Percentiles rank a stretch among this genome's conserved stretches.
Evolutionary conservation across 2,797 vertebrate species (phyloP).

Genomic region (Scyliorhinus canicula): DNA sequence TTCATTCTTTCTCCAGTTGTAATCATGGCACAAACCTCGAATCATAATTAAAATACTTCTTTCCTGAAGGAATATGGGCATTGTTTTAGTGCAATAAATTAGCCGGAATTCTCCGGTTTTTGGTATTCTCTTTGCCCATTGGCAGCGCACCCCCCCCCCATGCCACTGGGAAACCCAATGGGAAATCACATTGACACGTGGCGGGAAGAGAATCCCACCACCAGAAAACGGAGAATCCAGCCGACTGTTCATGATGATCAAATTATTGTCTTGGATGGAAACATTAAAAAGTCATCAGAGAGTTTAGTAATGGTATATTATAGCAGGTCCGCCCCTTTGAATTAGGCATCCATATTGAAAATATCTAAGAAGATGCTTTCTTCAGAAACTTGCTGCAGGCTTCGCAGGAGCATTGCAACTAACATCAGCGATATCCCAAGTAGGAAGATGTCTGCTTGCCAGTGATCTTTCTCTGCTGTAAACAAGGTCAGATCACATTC

Average conservation of each 20-base stretch:
- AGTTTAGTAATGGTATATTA: neutral
- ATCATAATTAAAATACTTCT: neutral
- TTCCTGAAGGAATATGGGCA: neutral
- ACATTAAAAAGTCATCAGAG: no score
- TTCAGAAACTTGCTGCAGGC: conserved; percentile 11
- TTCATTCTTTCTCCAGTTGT: neutral
- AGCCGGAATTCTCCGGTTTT: no score
- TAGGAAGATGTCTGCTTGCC: neutral
- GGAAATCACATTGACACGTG: no score
- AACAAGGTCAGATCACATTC: conserved; percentile 22
- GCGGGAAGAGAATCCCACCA: no score
- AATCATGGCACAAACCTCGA: neutral
- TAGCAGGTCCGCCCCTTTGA: neutral
- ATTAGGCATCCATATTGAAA: neutral
- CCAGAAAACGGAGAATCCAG: no score
- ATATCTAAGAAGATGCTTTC: neutral
- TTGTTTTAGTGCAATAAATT: neutral
- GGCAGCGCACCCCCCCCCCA: no score
- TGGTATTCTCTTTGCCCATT: no score
- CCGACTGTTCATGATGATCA: neutral
- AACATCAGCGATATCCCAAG: neutral
- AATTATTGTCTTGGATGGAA: neutral
- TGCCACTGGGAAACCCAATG: no score
- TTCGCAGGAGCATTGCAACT: neutral
- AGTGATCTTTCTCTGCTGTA: conserved; percentile 1